Evolutionary conservation across 2,888 invertebrate genomes (phyloP).

Genomic region (Sarcophaga caerulescens): DNA sequence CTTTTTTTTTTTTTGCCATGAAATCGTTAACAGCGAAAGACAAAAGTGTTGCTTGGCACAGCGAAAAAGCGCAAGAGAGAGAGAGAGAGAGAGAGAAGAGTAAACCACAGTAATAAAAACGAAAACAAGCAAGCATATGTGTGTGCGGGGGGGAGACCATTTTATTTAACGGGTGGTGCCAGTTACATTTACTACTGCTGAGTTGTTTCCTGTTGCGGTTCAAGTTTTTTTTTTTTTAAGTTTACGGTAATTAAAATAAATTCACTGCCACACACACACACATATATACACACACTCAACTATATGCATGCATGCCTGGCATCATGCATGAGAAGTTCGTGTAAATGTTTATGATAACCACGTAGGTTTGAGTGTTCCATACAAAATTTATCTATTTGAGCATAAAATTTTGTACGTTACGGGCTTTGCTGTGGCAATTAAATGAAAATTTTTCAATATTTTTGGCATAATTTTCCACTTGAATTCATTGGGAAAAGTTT

Average conservation of each 20-base stretch:
- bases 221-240: background rate
- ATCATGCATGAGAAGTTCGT: background rate
- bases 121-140: background rate
- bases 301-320: constrained; percentile 8
- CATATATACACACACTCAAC: background rate
- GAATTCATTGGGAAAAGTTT: background rate
- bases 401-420: background rate
- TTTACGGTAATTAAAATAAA: constrained; percentile 60
- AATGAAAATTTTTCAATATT: background rate
- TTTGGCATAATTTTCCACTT: constrained; percentile 19
- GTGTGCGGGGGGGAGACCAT: too few species aligned
- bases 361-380: background rate
- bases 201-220: constrained; percentile 28
- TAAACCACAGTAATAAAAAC: background rate
- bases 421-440: constrained; percentile 6
- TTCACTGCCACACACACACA: constrained; percentile 24
- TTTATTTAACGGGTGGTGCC: too few species aligned
- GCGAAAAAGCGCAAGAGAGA: background rate
- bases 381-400: background rate
- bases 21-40: background rate
- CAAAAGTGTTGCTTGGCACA: background rate
- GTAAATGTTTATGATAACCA: too few species aligned
- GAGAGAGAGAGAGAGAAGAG: background rate
- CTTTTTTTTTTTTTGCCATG: background rate
- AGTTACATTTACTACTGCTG: background rate